Conservation (phyloP, 2,113 vertebrate genomes). For the Ageneiosus marmoratus region DNA sequence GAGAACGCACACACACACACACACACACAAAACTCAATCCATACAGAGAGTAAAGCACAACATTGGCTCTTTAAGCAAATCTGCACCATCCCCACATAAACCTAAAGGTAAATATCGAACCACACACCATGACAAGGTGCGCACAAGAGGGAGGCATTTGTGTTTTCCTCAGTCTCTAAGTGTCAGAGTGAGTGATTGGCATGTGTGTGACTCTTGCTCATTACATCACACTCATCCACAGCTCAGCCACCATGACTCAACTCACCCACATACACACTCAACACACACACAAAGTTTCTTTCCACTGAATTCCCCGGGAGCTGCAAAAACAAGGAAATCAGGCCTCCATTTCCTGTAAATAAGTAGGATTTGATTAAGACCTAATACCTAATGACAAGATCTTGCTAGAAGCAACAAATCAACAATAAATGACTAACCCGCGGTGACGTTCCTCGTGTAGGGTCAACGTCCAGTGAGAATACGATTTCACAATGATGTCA, state of each 20-base stretch:
- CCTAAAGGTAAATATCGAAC: not conserved
- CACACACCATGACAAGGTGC: not conserved
- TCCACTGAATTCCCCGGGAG: not conserved
- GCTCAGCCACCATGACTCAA: not conserved
- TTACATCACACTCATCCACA: not conserved
- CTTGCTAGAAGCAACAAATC: not conserved
- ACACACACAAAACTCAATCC: slow-evolving; percentile 30
- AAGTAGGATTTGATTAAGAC: not conserved
- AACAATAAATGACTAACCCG: not conserved
- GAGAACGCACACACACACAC: slow-evolving; percentile 23
- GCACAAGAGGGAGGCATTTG: too few relatives aligned
- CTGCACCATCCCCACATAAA: slow-evolving; percentile 65
- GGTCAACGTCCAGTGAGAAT: not conserved
- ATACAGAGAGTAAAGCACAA: not conserved
- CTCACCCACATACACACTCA: not conserved
- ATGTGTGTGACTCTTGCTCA: not conserved
- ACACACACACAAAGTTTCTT: not conserved
- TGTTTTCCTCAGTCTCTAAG: not conserved
- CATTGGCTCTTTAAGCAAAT: not conserved
- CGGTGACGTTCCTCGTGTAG: not conserved
- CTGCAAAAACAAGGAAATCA: not conserved
- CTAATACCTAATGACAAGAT: not conserved
- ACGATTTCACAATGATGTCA: not conserved
- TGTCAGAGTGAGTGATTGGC: not conserved
- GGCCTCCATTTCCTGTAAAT: not conserved